Percentiles rank a stretch among this genome's conserved stretches.
Evolutionary conservation across 2,797 vertebrate genomes (phyloP).

Genomic region (Zalophus californianus): DNA sequence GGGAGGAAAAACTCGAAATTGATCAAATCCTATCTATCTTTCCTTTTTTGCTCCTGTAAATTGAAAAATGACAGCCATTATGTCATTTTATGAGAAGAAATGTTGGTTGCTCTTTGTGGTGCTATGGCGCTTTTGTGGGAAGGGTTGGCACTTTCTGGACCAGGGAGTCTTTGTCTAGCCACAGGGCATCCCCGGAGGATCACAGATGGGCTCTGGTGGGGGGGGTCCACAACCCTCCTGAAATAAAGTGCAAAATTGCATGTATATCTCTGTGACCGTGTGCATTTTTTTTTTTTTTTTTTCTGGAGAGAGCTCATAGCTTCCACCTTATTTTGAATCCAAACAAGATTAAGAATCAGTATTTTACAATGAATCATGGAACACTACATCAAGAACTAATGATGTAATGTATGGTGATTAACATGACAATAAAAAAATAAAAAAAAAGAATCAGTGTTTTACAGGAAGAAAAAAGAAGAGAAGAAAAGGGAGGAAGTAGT

Average conservation of each 20-base stretch:
- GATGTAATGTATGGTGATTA: too few relatives aligned
- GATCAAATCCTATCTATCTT: constrained; percentile 19
- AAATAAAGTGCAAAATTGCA: neutral
- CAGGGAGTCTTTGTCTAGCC: neutral
- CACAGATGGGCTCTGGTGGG: neutral
- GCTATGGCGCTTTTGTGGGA: neutral
- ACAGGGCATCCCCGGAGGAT: too few relatives aligned
- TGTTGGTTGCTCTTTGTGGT: neutral
- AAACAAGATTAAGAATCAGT: constrained; percentile 28
- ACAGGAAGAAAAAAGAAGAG: neutral
- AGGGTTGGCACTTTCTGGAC: neutral
- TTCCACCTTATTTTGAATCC: constrained; percentile 5
- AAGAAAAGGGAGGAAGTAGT: neutral
- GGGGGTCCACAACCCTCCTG: neutral
- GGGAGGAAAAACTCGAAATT: neutral
- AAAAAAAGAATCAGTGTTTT: neutral
- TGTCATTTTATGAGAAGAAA: neutral
- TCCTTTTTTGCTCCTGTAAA: neutral
- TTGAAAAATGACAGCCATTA: constrained; percentile 61
- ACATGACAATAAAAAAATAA: too few relatives aligned
- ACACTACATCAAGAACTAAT: too few relatives aligned
- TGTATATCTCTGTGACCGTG: neutral
- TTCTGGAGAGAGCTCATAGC: neutral
- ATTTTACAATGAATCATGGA: neutral
- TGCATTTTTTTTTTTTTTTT: neutral